These are phyloP conservation scores for Lathamus discolor DNA, from an alignment of 2,113 vertebrate species.

Conservation along the genomic window DNA sequence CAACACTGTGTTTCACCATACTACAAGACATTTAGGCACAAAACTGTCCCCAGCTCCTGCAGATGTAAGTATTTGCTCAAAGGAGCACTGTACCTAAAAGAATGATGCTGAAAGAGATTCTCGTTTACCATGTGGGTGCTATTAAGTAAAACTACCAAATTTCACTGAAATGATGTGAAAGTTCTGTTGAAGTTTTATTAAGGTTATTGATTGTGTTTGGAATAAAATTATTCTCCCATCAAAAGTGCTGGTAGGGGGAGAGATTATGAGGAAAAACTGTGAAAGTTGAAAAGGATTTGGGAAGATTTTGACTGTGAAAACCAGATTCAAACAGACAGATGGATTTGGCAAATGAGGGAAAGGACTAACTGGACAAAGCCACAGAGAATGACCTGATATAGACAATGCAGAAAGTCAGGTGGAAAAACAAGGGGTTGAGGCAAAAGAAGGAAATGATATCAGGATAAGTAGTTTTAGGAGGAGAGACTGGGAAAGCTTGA, in stretches of 20 bases:
- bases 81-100: neutral
- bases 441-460: neutral
- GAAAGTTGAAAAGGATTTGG: neutral
- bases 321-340: neutral
- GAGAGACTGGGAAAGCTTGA: neutral
- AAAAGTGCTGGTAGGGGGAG: neutral
- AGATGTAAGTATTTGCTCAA: neutral
- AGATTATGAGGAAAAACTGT: neutral
- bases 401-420: neutral
- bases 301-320: neutral
- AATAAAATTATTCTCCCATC: neutral
- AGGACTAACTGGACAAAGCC: neutral
- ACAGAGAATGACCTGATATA: neutral
- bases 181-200: neutral
- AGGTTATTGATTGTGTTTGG: neutral
- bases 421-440: neutral
- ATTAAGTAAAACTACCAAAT: neutral
- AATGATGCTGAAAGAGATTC: neutral
- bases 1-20: neutral
- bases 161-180: neutral
- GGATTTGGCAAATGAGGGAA: neutral
- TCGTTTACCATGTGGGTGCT: neutral
- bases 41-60: neutral
- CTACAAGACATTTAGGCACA: neutral
- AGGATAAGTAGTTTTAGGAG: neutral